Conservation (phyloP, 2,113 vertebrate genomes). For the Oenanthe melanoleuca region DNA sequence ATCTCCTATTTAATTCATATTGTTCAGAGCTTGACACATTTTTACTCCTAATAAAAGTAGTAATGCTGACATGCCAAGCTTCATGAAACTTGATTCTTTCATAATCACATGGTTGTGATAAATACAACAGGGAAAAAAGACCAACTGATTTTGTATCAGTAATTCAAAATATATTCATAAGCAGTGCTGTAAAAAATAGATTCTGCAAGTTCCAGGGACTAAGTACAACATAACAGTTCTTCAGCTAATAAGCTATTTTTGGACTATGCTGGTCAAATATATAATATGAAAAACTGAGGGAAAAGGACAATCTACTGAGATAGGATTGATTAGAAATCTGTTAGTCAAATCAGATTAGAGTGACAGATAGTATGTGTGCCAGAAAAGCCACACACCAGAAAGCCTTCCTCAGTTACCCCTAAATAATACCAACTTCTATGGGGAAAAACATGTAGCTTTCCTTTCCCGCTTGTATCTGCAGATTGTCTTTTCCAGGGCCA, state of each 20-base stretch:
- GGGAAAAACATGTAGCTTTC: rapidly evolving
- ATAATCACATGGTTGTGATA: background rate
- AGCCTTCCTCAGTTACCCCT: background rate
- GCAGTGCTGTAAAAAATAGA: background rate
- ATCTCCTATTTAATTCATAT: background rate
- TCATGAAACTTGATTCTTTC: background rate
- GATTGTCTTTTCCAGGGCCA: background rate
- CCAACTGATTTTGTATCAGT: background rate
- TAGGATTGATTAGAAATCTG: background rate
- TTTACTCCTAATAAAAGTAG: background rate
- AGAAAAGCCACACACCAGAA: background rate
- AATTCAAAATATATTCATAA: background rate
- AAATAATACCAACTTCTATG: background rate
- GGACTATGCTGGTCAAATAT: background rate
- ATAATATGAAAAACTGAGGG: rapidly evolving
- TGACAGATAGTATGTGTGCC: background rate
- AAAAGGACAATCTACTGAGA: background rate
- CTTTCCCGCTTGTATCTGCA: background rate
- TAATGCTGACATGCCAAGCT: background rate
- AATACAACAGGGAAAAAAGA: background rate
- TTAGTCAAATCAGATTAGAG: background rate
- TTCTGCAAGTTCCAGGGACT: background rate
- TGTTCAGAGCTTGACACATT: background rate
- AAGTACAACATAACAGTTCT: background rate
- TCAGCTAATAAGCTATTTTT: background rate